Conservation (phyloP, 2,888 invertebrate species). For the Drosophila subquinaria region DNA sequence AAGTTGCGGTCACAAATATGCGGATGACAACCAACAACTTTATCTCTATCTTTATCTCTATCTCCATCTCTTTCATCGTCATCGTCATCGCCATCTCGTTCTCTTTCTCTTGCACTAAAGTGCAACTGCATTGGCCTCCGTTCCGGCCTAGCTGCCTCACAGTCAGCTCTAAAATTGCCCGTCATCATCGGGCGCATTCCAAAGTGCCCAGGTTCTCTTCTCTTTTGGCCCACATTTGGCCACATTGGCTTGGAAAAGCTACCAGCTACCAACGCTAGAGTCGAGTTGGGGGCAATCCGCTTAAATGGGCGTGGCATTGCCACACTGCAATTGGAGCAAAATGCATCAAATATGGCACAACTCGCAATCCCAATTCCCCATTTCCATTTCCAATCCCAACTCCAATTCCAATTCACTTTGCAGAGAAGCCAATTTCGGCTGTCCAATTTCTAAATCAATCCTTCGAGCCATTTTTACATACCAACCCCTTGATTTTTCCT, state of each 20-base stretch:
- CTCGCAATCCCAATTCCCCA: not conserved
- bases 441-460: not conserved
- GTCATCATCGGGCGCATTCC: conserved; percentile 61
- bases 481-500: too few species aligned
- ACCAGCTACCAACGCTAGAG: not conserved
- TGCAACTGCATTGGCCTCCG: conserved; percentile 12
- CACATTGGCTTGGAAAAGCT: conserved; percentile 36
- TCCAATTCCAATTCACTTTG: not conserved
- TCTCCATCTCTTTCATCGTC: conserved; percentile 2
- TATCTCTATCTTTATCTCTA: conserved; percentile 2
- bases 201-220: conserved; percentile 60
- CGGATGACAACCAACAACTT: conserved; percentile 52
- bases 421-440: not conserved
- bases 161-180: conserved; percentile 44
- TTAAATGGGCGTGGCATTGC: conserved; percentile 52
- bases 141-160: conserved; percentile 50
- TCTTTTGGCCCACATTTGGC: conserved; percentile 58
- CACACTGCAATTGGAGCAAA: conserved; percentile 49
- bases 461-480: too few species aligned
- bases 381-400: not conserved
- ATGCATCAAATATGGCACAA: conserved; percentile 41
- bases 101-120: not conserved
- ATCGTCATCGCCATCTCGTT: too few species aligned
- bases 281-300: conserved; percentile 35
- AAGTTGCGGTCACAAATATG: conserved; percentile 62